Percentiles rank a stretch among this genome's conserved stretches.
These are phyloP conservation scores for Encarsia formosa DNA, from an alignment of 2,888 invertebrate genomes.

Conservation along the genomic window DNA sequence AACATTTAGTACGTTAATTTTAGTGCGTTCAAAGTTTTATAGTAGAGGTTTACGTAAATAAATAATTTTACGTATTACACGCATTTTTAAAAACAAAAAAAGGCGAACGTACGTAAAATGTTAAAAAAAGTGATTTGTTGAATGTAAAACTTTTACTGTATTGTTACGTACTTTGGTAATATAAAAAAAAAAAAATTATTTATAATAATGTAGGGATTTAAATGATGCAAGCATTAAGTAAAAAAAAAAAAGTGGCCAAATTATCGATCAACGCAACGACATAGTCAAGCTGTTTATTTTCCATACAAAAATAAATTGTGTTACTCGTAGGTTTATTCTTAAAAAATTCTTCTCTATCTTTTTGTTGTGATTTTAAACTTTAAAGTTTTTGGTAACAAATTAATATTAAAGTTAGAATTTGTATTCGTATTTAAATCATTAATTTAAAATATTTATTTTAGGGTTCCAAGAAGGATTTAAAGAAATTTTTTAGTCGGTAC, in stretches of 20 bases:
- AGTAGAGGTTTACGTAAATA: slow-evolving; percentile 19
- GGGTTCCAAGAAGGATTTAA: no score
- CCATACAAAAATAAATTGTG: no score
- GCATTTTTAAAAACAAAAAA: slow-evolving; percentile 23
- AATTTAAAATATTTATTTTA: no score
- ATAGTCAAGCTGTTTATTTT: slow-evolving; percentile 21
- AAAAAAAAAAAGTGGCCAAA: slow-evolving; percentile 28
- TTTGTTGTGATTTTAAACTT: no score
- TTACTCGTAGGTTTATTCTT: no score
- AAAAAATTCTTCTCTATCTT: no score
- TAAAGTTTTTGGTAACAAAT: no score
- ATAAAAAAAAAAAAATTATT: slow-evolving; percentile 2
- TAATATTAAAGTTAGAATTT: no score
- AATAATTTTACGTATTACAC: slow-evolving; percentile 17
- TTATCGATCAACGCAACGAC: slow-evolving; percentile 24
- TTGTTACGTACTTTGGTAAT: slow-evolving; percentile 28
- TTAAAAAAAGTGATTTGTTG: slow-evolving; percentile 20
- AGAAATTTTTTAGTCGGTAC: no score
- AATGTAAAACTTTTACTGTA: slow-evolving; percentile 29
- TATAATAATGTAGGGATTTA: slow-evolving; percentile 17
- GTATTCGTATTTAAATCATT: no score
- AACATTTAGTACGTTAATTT: slow-evolving; percentile 18
- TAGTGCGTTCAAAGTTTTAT: slow-evolving; percentile 21
- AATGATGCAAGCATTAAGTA: slow-evolving; percentile 18
- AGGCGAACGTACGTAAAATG: slow-evolving; percentile 26